Conservation (phyloP, 2,888 invertebrate genomes). For the Onchidella celtica region DNA sequence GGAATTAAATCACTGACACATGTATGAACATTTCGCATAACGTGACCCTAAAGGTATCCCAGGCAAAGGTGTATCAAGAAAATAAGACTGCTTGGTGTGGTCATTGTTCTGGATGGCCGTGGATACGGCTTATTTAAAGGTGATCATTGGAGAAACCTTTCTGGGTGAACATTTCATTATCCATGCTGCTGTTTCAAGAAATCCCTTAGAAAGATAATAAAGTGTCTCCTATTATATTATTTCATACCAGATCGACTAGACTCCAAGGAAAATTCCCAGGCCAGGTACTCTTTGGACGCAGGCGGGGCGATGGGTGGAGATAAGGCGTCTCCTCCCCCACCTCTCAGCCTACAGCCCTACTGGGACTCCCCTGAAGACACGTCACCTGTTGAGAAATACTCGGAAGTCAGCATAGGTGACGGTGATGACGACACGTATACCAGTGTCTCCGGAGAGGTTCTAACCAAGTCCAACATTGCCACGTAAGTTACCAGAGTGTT, state of each 20-base stretch:
- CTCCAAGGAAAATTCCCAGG: neutral
- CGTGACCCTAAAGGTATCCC: no score
- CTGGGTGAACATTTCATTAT: no score
- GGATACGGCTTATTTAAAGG: no score
- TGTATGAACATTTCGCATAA: no score
- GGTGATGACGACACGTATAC: conserved; percentile 53
- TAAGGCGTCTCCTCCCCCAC: conserved; percentile 25
- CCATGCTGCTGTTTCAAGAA: no score
- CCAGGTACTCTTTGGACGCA: neutral
- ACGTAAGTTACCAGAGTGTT: conserved; percentile 62
- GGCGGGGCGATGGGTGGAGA: neutral
- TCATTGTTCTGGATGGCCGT: no score
- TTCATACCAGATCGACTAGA: neutral
- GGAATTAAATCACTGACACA: no score
- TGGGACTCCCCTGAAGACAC: conserved; percentile 69
- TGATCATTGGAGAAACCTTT: no score
- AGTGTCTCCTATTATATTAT: no score
- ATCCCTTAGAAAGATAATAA: no score
- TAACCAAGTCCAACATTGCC: conserved; percentile 68
- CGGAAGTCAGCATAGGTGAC: conserved; percentile 67
- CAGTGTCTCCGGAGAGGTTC: conserved; percentile 52
- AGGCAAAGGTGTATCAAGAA: no score
- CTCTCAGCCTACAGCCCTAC: conserved; percentile 65
- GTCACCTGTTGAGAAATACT: conserved; percentile 65
- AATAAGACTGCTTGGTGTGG: no score